Evolutionary conservation across 1,140 invertebrate genomes (phyloP).

Genomic region (Temnothorax curvispinosus): DNA sequence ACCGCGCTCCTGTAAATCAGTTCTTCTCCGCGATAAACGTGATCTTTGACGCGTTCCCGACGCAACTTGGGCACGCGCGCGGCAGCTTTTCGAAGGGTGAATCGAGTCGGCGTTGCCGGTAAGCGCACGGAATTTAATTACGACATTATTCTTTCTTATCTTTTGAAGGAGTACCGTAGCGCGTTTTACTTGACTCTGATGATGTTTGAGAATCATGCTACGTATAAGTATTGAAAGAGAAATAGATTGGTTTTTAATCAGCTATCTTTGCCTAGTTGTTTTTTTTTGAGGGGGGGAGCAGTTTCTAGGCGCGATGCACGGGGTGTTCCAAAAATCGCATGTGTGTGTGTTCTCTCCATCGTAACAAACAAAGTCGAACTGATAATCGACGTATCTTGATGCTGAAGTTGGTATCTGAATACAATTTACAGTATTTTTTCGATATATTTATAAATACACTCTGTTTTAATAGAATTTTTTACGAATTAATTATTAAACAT

Average conservation of each 20-base stretch:
- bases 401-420: not conserved
- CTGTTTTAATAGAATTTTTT: not conserved
- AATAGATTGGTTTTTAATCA: not conserved
- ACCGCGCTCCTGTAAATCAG: not conserved
- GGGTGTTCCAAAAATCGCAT: not conserved
- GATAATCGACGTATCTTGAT: too few relatives aligned
- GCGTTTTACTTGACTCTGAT: not conserved
- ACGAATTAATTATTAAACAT: not conserved
- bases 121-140: slow-evolving; percentile 21
- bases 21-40: not conserved
- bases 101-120: not conserved
- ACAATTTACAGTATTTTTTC: not conserved
- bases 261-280: not conserved
- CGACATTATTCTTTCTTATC: not conserved
- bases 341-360: not conserved
- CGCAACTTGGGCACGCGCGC: not conserved
- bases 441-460: not conserved
- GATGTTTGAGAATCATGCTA: not conserved
- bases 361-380: not conserved
- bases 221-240: not conserved
- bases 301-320: not conserved
- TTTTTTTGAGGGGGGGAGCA: not conserved
- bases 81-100: not conserved
- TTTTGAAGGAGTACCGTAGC: not conserved
- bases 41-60: not conserved